These are phyloP conservation scores for Phodopus roborovskii DNA, from an alignment of 2,113 vertebrate genomes.

Conservation along the genomic window DNA sequence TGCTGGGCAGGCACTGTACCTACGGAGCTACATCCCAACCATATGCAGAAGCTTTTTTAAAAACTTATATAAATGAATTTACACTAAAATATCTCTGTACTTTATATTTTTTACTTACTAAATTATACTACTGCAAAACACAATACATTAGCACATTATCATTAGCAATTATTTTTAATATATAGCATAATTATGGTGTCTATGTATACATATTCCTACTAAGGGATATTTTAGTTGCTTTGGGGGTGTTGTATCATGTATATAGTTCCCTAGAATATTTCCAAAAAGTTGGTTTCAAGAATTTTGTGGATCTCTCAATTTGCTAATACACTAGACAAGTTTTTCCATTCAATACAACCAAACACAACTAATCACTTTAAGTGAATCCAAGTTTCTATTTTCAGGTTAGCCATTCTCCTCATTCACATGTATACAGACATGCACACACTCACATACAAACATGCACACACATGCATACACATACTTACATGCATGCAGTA, in stretches of 20 bases:
- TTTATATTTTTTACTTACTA: background rate
- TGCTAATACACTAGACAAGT: background rate
- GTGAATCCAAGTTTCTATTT: background rate
- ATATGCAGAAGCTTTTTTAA: background rate
- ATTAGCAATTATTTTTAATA: background rate
- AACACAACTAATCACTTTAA: background rate
- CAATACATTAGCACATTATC: background rate
- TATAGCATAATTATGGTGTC: background rate
- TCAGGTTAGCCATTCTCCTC: background rate
- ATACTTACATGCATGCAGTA: background rate
- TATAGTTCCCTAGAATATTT: background rate
- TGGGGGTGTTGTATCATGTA: background rate
- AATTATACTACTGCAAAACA: background rate
- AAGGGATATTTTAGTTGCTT: background rate
- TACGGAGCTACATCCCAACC: background rate
- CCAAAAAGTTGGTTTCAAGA: background rate
- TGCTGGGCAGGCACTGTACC: background rate
- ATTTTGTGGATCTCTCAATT: background rate
- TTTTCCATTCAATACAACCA: background rate
- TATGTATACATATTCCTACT: background rate
- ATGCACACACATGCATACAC: background rate
- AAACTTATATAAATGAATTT: background rate
- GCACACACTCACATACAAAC: background rate
- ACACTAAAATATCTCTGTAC: background rate
- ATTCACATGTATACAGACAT: background rate